Evolutionary conservation across 2,888 invertebrate species (phyloP), one percentile per base, ranked within the genome.

Genomic region (Lissonota sp.): DNA sequence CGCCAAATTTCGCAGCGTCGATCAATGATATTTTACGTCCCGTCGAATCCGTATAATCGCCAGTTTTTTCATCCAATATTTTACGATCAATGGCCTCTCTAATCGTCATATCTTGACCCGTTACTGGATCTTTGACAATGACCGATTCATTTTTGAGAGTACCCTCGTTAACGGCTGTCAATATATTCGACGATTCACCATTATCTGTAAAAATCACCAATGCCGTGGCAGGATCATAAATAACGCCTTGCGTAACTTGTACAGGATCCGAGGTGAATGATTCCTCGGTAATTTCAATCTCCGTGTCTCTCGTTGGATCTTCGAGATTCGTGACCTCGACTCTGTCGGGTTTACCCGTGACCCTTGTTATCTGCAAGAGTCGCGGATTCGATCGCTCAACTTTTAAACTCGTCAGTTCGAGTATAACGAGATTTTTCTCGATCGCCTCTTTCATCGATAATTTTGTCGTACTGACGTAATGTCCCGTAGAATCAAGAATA

Each of bases 371-470:
- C 84, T 96, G 95, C 78, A 97, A 94, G 4, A 96, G 91, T 89
- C 95, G 94, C 86, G 95, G 95, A 84, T 93, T 94, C 4, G 94
- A 93, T 37, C 91, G 91, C 16, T 93, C 93, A 0, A 94, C 92
- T 70, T 93, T 93, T 55, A 93, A 93, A 91, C 90, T 82, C 93
- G 91, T 87, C 6, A 88, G 88, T 67, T 96, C 94, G 63, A 96
- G 93, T 69, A 96, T 92, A 8, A 98, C 94, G 64, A 94, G 94
- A 53, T 94, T 94, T 77, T 94, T 94, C 55, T 94, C 94, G 76
- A 98, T 96, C 0, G 97, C 97, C 86, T 96, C 95, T 87, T 95
- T 95, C 95, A 98, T 95, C 0, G 95, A 94, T 44, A 97, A 93
- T 82, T 94, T 94, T 37, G 93, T 93, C 81, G 94, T 94, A 75